Evolutionary conservation across 2,888 invertebrate genomes (phyloP).

Genomic region (Halictus quadricinctus): DNA sequence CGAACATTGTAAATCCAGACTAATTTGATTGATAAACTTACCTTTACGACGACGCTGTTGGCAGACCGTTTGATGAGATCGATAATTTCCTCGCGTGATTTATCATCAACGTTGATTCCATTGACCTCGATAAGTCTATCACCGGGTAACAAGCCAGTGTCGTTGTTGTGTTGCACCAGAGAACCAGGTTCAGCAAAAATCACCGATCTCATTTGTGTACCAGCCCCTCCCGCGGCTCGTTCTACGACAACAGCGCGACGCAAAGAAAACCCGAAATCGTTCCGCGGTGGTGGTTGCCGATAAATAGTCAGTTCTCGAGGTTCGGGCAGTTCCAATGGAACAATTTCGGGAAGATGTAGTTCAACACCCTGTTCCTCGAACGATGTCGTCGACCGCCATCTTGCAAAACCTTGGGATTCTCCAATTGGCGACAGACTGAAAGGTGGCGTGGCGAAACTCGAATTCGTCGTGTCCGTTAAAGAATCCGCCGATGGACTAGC

Average conservation of each 20-base stretch:
- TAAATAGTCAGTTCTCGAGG: conserved; percentile 90
- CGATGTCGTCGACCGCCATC: conserved; percentile 90
- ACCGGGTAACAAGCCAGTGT: conserved; percentile 96
- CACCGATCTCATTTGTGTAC: conserved; percentile 87
- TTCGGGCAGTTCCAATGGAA: conserved; percentile 87
- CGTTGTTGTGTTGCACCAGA: conserved; percentile 85
- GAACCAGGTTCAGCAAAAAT: conserved; percentile 96
- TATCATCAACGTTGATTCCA: conserved; percentile 91
- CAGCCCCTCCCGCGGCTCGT: conserved; percentile 83
- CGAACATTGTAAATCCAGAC: background rate
- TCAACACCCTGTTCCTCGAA: conserved; percentile 88
- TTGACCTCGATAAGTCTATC: conserved; percentile 97
- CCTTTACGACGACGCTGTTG: conserved; percentile 92
- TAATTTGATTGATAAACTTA: conserved; percentile 74
- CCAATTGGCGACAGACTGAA: conserved; percentile 93
- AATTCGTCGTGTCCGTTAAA: conserved; percentile 93
- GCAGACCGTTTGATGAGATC: conserved; percentile 95
- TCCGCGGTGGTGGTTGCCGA: conserved; percentile 91
- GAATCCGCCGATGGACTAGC: conserved; percentile 93
- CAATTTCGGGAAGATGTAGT: conserved; percentile 88
- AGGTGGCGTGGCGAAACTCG: conserved; percentile 93
- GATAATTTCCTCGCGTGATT: conserved; percentile 95
- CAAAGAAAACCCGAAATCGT: conserved; percentile 97
- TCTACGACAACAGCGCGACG: conserved; percentile 93
- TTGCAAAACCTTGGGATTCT: conserved; percentile 91